Base-by-base conservation (phyloP, 1,140 invertebrate species). In the Listronotus oregonensis region DNA sequence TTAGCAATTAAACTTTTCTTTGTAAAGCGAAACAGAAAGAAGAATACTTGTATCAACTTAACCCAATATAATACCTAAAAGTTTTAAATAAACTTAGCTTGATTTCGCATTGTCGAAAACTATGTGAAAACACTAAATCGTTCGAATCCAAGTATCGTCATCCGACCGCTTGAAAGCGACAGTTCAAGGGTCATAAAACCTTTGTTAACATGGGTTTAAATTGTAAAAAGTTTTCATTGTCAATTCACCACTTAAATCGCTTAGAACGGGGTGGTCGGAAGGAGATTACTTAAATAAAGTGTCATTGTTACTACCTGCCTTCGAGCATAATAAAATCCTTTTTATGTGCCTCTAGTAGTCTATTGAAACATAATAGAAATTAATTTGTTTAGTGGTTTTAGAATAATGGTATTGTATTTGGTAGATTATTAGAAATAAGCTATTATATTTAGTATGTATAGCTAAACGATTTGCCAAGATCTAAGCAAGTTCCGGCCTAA, bases 161-260 rank as follows among this genome's bases (percentile, higher is more conserved):
- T 18, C 46, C 7, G 6, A 27, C 46, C 46, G 50, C 50, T 52
- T 15, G 27, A 39, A 52, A 37, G 6, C 34, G 50, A 31, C 27
- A 52, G 50, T 52, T 52, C 50, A 39, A 52, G 50, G 50, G 50
- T 52, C 50, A 52, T 52, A 52, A 52, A 52, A 37, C 31, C 50
- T 34, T 52, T 52, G 50, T 42, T 60, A 60, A 49, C 18, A 61
- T n/a, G 27, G 50, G 50, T 52, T 52, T 52, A 52, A 52, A 52
- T 37, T 52, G 17, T 17, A 46, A 52, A 52, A 34, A 39, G 50
- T 37, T 52, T 37, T 52, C 15, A 34, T 52, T 52, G 50, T 52
- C 50, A 39, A 10, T 39, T 37, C 50, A 52, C 46, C 15, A 49
- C 46, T 49, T 49, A 49, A 49, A 52, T 52, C 50, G 34, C 7